Evolutionary conservation across 2,797 vertebrate genomes (phyloP).

Genomic region (Sebastes oblongus): DNA sequence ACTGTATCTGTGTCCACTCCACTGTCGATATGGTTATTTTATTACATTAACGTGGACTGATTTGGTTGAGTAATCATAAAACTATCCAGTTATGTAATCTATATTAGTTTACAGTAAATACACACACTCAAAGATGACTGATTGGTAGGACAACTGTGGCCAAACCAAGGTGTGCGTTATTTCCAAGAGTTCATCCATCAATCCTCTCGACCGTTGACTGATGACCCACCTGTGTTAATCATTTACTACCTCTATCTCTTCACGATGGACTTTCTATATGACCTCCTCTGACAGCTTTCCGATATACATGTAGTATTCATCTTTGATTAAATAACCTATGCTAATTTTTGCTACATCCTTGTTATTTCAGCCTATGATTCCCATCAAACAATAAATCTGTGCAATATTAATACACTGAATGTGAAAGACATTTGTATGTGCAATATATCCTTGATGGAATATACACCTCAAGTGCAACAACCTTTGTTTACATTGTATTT

Average conservation of each 20-base stretch:
- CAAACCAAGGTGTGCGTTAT: neutral
- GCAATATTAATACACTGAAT: too few species aligned
- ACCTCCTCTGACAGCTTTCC: rapidly evolving
- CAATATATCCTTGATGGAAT: too few species aligned
- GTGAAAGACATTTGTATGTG: too few species aligned
- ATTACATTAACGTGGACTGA: neutral
- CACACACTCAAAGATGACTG: rapidly evolving
- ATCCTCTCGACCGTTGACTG: neutral
- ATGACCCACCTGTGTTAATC: slow-evolving; percentile 14
- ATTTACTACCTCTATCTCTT: neutral
- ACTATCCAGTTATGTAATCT: neutral
- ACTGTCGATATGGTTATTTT: neutral
- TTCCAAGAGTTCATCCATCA: neutral
- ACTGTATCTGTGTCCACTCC: neutral
- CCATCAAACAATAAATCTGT: too few species aligned
- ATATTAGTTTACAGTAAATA: neutral
- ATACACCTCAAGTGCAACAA: too few species aligned
- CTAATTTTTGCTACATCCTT: neutral
- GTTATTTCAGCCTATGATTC: neutral
- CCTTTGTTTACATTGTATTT: too few species aligned
- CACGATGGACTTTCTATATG: neutral
- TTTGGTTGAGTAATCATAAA: rapidly evolving
- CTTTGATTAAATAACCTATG: neutral
- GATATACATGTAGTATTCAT: neutral
- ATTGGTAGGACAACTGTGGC: too few species aligned